Base-by-base conservation (phyloP, 2,797 vertebrate species). In the Borostomias antarcticus region DNA sequence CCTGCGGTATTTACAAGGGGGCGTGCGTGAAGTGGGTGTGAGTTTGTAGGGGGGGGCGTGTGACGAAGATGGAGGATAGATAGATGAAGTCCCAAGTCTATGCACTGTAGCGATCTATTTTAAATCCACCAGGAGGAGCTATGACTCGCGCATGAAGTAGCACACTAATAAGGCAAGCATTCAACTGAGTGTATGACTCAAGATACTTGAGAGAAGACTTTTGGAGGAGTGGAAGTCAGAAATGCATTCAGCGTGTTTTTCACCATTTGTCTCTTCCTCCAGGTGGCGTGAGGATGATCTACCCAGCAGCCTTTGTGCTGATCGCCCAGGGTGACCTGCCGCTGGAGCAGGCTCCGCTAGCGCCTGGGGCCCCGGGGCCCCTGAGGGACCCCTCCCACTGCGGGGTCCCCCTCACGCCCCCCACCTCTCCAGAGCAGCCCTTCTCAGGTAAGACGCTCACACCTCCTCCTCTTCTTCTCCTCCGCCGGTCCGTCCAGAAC, bases 201-300 rank as follows among this genome's bases (percentile, higher is more conserved):
- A n/a, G n/a, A n/a, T n/a, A n/a, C n/a, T n/a, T n/a, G n/a, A n/a
- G n/a, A n/a, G n/a, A n/a, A n/a, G n/a, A n/a, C n/a, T n/a, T n/a
- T n/a, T n/a, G n/a, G n/a, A n/a, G n/a, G n/a, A n/a, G n/a, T n/a
- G n/a, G n/a, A n/a, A n/a, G n/a, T n/a, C n/a, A n/a, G n/a, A n/a
- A n/a, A n/a, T n/a, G n/a, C n/a, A n/a, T n/a, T n/a, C n/a, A n/a
- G n/a, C n/a, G n/a, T n/a, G n/a, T n/a, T n/a, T 21, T 21, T 8
- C 9, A 17, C 3, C 21, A 21, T 69, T 65, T 59, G 63, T 37
- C 3, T 74, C 59, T 35, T 59, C 5, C 19, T 66, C 4, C 35
- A 99, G 97, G 97, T 84, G 97, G 97, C 23, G 97, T 99, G 30
- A 94, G 96, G 79, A 97, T 98, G 97, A 95, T 97, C 69, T 99